A percentile compares a stretch with the other conserved stretches of the same genome.
Conservation (phyloP, 1,140 invertebrate genomes). For the Ceratosolen solmsi region DNA sequence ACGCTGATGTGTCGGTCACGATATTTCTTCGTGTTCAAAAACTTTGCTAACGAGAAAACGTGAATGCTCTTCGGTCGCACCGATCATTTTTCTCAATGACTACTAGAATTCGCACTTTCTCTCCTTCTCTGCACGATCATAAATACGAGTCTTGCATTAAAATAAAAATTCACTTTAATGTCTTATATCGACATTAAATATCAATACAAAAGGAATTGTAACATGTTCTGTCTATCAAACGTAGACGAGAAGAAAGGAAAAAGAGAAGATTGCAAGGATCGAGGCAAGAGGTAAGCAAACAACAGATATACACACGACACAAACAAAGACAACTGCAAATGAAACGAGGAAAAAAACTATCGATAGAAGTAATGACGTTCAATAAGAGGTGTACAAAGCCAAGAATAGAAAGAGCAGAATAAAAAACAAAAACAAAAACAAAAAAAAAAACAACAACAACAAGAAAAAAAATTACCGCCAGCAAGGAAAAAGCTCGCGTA, state of each 20-base stretch:
- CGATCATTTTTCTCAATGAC: neutral
- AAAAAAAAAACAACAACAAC: too few species aligned
- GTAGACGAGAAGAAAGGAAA: neutral
- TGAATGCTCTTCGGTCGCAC: neutral
- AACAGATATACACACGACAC: neutral
- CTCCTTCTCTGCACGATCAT: neutral
- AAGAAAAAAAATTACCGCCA: neutral
- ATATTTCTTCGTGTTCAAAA: neutral
- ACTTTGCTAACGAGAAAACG: neutral
- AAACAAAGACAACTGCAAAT: neutral
- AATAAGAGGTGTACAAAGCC: neutral
- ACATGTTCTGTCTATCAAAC: neutral
- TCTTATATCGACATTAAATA: neutral
- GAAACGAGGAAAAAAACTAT: conserved; percentile 10
- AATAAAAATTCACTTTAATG: neutral
- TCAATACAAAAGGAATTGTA: neutral
- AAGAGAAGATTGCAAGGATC: neutral
- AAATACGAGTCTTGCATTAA: neutral
- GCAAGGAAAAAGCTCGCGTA: conserved; percentile 5
- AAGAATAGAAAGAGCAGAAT: conserved; percentile 18
- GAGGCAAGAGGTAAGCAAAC: neutral
- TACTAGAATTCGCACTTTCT: neutral
- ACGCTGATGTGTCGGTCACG: neutral
- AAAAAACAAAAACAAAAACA: too few species aligned
- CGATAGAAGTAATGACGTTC: conserved; percentile 45